Base-by-base conservation (phyloP, 2,113 vertebrate genomes). In the Solea senegalensis region DNA sequence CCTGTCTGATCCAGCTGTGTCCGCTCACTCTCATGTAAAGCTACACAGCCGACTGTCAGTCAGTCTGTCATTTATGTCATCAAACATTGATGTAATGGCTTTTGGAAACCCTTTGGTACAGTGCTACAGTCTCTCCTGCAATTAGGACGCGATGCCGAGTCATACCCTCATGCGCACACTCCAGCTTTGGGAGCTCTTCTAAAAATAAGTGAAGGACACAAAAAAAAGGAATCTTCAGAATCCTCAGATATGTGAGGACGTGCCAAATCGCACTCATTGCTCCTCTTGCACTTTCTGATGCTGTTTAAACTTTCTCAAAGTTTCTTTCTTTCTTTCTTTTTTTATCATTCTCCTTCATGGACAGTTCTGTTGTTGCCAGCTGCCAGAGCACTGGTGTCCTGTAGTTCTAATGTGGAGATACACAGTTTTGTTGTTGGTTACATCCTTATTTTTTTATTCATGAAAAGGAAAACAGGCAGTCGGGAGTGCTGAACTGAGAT, bases 371-470 rank as follows among this genome's bases (percentile, higher is more conserved):
- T 69, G 72, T 87, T 63, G 9, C 79, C 34, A 16, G 51, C 78
- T 85, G 76, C 61, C 62, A 63, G 54, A 60, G 65, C 83, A 84
- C 62, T 82, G 87, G 89, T 91, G 83, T 90, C 65, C 66, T 76
- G 78, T 91, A 87, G 91, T 90, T 77, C 63, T 60, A 85, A 88
- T 86, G 74, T 70, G 71, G 21, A 70, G 64, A 75, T 41, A 65
- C 83, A 10, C 21, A 50, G 75, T 86, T 91, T 73, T 90, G 81
- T 90, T 89, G 88, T 90, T 54, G 60, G 69, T 46, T 48, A 86
- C 64, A 90, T 81, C 83, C 85, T 76, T 74, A 81, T 56, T 76
- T 63, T 80, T 80, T 87, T 69, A 86, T 90, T 89, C 65, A 87
- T 81, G 80, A 81, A 74, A 78, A 80, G 65, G 69, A 85, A 86